Evolutionary conservation across 2,888 invertebrate genomes (phyloP), one percentile per base, ranked within the genome.

Genomic region (Gibbula magus): DNA sequence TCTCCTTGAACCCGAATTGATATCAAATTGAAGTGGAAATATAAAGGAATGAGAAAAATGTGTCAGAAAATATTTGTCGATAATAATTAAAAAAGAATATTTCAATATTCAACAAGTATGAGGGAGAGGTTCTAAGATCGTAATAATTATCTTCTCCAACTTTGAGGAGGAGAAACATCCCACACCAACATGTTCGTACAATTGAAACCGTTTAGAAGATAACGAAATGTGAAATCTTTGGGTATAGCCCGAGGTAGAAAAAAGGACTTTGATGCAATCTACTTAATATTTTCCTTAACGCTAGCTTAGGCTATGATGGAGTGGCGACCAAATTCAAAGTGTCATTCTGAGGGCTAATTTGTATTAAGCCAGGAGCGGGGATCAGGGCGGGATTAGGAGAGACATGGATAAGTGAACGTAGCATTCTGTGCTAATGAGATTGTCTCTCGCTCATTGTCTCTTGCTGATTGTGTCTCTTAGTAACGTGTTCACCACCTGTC

Each of bases 301-400:
- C 70, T 35, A 70, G 70, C 70, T 70, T 70, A 70, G 70, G 70
- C 70, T 35, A 70, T 70, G 70, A 70, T 70, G 70, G 70, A 70
- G 25, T 70, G 70, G 20, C 29, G 32, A 70, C 35, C 70, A 70
- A 70, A 70, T 70, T 70, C 70, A 70, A 70, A 70, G 70, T 70
- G 70, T 70, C 70, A 70, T 32, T 70, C 39, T 13, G 29, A 70
- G 70, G 70, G 39, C 70, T 70, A 70, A 70, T 70, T 70, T 70
- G 70, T 70, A 70, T 70, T 70, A 70, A 70, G 70, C 70, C 70
- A 70, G 70, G 25, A 70, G 70, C 39, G 10, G 35, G 70, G 70
- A 70, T 70, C 20, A 39, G 39, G 20, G 5, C 7, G n/a, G 70
- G 70, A 70, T 70, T 70, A 70, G 20, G 39, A 10, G 18, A 70